Evolutionary conservation across 2,113 vertebrate genomes (phyloP).

Genomic region (Percopsis transmontana): DNA sequence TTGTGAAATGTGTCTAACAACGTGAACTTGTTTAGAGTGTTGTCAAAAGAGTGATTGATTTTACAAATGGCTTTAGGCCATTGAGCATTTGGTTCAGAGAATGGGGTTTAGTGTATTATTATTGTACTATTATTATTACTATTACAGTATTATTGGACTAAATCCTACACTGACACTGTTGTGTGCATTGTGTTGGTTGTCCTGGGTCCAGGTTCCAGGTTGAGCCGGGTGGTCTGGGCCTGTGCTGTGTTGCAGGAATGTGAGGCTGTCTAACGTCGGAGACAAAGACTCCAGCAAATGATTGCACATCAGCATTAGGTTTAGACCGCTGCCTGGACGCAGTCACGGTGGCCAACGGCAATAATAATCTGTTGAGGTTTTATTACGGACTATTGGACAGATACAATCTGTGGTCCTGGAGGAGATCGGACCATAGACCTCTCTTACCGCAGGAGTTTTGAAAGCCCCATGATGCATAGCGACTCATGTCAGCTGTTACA

Average conservation of each 20-base stretch:
- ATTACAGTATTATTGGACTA: neutral
- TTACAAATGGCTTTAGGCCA: no score
- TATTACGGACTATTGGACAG: constrained; percentile 16
- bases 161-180: constrained; percentile 21
- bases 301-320: constrained; percentile 23
- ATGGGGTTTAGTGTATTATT: neutral
- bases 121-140: neutral
- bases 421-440: neutral
- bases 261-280: constrained; percentile 21
- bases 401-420: constrained; percentile 39
- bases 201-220: constrained; percentile 8
- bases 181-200: neutral
- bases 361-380: constrained; percentile 41
- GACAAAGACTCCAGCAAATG: constrained; percentile 24
- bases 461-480: constrained; percentile 37
- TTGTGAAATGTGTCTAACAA: no score
- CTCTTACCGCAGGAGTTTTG: constrained; percentile 40
- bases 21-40: no score
- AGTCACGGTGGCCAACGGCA: constrained; percentile 34
- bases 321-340: constrained; percentile 27
- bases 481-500: constrained; percentile 65
- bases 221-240: constrained; percentile 24
- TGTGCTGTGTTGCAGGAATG: constrained; percentile 8
- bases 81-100: no score
- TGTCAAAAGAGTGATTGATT: no score